A percentile compares a stretch with the other conserved stretches of the same genome.
phyloP scores from a whole-genome alignment of 2,113 vertebrate species.

The Meleagris gallopavo region DNA sequence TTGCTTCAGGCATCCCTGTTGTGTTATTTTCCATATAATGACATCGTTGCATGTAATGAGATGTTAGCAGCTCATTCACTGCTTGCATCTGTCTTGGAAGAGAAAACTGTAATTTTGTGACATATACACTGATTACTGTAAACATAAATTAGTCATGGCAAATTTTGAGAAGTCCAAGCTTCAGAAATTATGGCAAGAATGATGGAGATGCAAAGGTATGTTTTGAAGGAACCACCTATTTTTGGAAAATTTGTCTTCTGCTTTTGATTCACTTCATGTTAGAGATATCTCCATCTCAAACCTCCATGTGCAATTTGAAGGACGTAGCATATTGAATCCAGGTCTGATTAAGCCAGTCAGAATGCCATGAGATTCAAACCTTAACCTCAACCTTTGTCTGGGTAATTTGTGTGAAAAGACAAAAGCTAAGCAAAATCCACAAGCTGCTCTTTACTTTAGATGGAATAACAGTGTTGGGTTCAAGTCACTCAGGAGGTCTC shows the following conservation, averaged over 20 bases:
- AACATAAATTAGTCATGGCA: conserved; percentile 55
- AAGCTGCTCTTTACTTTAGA: not conserved
- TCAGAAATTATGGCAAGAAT: conserved; percentile 37
- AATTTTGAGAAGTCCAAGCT: conserved; percentile 37
- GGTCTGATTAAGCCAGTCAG: not conserved
- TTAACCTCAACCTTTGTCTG: not conserved
- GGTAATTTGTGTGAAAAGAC: not conserved
- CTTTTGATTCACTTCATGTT: not conserved
- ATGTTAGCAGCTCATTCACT: conserved; percentile 52
- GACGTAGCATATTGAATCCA: not conserved
- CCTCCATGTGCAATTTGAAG: not conserved
- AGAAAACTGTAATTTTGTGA: conserved; percentile 43
- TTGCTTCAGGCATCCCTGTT: conserved; percentile 40
- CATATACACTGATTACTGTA: conserved; percentile 15
- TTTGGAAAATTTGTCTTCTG: conserved; percentile 4
- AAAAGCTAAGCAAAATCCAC: not conserved
- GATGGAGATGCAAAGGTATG: conserved; percentile 42
- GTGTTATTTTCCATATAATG: conserved; percentile 44
- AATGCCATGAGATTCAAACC: not conserved
- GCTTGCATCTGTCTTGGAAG: conserved; percentile 28
- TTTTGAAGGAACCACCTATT: not conserved
- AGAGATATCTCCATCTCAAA: not conserved
- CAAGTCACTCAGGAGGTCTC: not conserved
- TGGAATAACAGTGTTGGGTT: not conserved
- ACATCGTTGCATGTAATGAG: conserved; percentile 40